Evolutionary conservation across 2,113 vertebrate species (phyloP).

Genomic region (Suncus etruscus): DNA sequence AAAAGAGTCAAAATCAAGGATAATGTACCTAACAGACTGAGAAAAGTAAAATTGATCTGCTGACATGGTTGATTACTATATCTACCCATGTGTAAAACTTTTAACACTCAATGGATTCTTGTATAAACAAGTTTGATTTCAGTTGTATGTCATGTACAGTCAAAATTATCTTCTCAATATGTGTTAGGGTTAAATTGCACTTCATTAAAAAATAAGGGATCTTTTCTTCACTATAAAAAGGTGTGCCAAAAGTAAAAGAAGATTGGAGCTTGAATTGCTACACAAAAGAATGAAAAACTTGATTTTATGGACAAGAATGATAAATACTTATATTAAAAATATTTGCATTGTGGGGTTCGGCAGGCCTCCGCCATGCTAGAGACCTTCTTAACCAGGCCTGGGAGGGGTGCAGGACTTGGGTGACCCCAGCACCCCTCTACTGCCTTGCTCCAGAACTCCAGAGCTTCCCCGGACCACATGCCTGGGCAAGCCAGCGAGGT

Average conservation of each 20-base stretch:
- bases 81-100: background rate
- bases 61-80: background rate
- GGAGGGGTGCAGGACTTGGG: no score
- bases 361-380: no score
- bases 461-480: no score
- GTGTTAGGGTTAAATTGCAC: background rate
- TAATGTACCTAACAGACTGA: background rate
- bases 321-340: background rate
- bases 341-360: background rate
- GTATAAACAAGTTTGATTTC: background rate
- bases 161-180: background rate
- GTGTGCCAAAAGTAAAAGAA: background rate
- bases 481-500: no score
- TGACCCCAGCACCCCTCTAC: no score
- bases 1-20: background rate
- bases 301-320: slow-evolving; percentile 39
- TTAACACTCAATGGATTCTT: background rate
- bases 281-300: slow-evolving; percentile 1
- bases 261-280: background rate
- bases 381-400: no score
- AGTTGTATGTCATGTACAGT: background rate
- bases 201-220: background rate
- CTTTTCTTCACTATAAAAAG: background rate
- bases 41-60: slow-evolving; percentile 17
- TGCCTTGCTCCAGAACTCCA: no score